Evolutionary conservation across 2,888 invertebrate genomes (phyloP), one percentile per base, ranked within the genome.

Genomic region (Hirudinaria manillensis): DNA sequence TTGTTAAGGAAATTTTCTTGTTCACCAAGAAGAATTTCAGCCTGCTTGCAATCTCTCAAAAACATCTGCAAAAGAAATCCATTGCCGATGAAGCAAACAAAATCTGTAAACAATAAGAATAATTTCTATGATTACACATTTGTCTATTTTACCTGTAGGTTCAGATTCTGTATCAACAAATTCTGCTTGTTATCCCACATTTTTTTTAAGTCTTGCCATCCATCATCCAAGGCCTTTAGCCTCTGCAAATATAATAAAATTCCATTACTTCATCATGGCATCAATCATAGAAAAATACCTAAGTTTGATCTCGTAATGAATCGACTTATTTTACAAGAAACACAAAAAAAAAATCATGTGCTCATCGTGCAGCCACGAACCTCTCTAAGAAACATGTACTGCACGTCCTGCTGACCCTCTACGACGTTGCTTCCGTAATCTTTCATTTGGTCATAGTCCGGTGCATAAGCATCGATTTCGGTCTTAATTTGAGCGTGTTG

Each of bases 121-220:
- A 7, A 45, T 45, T 45, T 45, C 10, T 45, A 45, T 45, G 10
- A 45, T 45, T 7, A 45, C 45, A 1, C 36, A 45, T 6, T 45
- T 10, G 45, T 45, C 3, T 45, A 6, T 16, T 10, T 45, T 45
- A 80, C 84, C 83, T 83, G 84, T 74, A 83, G 78, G 80, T 97
- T 96, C 80, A 99, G 89, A 81, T 93, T 94, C 87, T 98, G 96
- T 0, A 95, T 92, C 32, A 99, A 88, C 80, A 97, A 87, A 81
- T 94, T 92, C 85, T 99, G 97, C 51, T 98, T 87, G 87, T 97
- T 98, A 86, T 95, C 97, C 98, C 99, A 99, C 99, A 99, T 99
- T 87, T 98, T 94, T 83, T 97, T 93, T 77, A 99, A 88, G 84
- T 99, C 99, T 79, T 94, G 94, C 99, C 99, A 99, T 76, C 99